A percentile compares a stretch with the other conserved stretches of the same genome.
phyloP scores from a whole-genome alignment of 2,797 vertebrate genomes.

The Garrulus glandarius region DNA sequence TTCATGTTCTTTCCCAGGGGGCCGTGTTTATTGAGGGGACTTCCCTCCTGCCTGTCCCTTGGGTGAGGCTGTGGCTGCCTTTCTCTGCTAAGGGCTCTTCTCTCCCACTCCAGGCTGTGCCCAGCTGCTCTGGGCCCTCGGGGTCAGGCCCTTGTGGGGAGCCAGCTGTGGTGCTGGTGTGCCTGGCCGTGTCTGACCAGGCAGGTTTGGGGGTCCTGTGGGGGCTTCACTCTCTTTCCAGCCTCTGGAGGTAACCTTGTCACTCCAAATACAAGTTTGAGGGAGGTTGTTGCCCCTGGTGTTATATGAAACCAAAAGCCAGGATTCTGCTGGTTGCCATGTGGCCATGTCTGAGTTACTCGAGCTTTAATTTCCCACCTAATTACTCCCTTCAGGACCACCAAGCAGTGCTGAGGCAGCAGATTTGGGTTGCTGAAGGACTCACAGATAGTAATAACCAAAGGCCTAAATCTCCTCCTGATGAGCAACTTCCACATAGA shows the following conservation, averaged over 20 bases:
- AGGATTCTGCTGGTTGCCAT: not conserved
- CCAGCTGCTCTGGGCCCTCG: not conserved
- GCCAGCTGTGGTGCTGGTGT: not conserved
- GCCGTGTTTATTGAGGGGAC: not conserved
- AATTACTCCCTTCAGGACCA: not conserved
- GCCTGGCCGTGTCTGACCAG: not conserved
- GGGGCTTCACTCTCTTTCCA: not conserved
- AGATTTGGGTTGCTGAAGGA: not conserved
- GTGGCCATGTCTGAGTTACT: fast-evolving
- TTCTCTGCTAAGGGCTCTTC: not conserved
- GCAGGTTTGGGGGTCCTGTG: not conserved
- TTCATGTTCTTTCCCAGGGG: not conserved
- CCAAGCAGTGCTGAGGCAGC: not conserved
- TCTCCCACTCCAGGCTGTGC: not conserved
- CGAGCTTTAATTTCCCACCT: not conserved
- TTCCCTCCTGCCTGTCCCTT: not conserved
- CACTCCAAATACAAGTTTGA: fast-evolving
- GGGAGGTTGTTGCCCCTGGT: not conserved
- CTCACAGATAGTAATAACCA: not conserved
- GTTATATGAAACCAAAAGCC: not conserved
- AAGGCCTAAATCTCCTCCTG: not conserved
- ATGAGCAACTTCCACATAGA: not conserved
- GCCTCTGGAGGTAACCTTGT: not conserved
- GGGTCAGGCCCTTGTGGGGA: not conserved
- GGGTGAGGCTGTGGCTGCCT: not conserved